phyloP scores from a whole-genome alignment of 2,797 vertebrate species.

The Siniperca obscura region DNA sequence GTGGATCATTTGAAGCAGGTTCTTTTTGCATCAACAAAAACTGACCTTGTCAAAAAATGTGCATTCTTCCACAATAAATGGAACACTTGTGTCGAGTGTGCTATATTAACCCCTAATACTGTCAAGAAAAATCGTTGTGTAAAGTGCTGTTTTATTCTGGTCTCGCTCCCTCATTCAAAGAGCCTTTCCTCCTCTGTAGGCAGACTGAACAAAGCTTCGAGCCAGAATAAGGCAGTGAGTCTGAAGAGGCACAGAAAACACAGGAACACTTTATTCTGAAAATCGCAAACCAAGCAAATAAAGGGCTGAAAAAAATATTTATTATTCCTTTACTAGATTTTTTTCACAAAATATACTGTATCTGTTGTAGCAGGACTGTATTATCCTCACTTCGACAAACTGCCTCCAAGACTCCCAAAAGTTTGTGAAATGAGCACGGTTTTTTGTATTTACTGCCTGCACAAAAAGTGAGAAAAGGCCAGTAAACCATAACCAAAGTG shows the following conservation, averaged over 20 bases:
- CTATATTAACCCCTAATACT: slow-evolving; percentile 1
- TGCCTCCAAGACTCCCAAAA: not conserved
- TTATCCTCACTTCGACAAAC: slow-evolving; percentile 15
- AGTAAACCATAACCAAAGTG: too few species aligned
- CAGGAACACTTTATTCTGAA: slow-evolving; percentile 31
- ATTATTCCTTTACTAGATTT: slow-evolving; percentile 23
- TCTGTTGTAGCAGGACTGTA: slow-evolving; percentile 6
- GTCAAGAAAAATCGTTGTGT: not conserved
- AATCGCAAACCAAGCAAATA: slow-evolving; percentile 50
- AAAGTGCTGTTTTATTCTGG: slow-evolving; percentile 30
- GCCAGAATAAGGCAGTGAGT: slow-evolving; percentile 16
- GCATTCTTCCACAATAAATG: not conserved
- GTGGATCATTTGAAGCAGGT: not conserved
- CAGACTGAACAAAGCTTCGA: slow-evolving; percentile 28
- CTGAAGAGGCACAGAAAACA: slow-evolving; percentile 17
- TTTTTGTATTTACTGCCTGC: not conserved
- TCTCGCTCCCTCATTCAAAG: slow-evolving; percentile 2
- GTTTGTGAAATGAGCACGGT: not conserved
- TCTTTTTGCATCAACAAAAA: slow-evolving; percentile 13
- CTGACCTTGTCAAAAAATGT: not conserved
- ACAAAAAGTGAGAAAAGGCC: slow-evolving; percentile 2
- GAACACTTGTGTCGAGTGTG: not conserved
- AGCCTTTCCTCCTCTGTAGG: slow-evolving; percentile 8
- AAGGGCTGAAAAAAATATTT: slow-evolving; percentile 27
- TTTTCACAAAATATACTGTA: not conserved